phyloP scores from a whole-genome alignment of 2,888 invertebrate genomes.

The Catotricha subobsoleta region DNA sequence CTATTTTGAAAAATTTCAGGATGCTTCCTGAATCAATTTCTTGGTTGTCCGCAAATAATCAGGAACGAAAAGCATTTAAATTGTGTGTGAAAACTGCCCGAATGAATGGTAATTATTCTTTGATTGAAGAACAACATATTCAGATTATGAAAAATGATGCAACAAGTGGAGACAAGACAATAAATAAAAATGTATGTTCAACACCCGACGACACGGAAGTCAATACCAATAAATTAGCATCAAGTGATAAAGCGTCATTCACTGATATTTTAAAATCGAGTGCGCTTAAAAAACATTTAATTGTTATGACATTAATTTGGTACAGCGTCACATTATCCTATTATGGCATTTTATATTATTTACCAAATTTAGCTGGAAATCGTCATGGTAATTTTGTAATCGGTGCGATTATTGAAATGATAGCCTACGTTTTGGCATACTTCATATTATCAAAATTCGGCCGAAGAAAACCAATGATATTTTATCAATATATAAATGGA shows the following conservation, averaged over 20 bases:
- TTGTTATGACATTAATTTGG: constrained; percentile 19
- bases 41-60: constrained; percentile 24
- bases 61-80: constrained; percentile 22
- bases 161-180: too few relatives aligned
- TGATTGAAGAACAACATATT: too few relatives aligned
- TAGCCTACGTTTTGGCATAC: constrained; percentile 25
- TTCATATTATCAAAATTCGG: constrained; percentile 27
- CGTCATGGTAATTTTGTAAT: constrained; percentile 32
- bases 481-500: constrained; percentile 27
- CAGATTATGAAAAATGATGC: too few relatives aligned
- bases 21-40: constrained; percentile 28
- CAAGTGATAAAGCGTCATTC: too few relatives aligned
- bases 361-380: constrained; percentile 28
- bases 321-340: constrained; percentile 30
- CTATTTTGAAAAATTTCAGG: constrained; percentile 15
- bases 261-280: neutral
- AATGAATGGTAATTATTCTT: constrained; percentile 16
- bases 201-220: too few relatives aligned
- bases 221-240: too few relatives aligned
- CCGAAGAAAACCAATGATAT: constrained; percentile 26
- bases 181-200: too few relatives aligned
- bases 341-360: constrained; percentile 27
- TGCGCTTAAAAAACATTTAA: constrained; percentile 13
- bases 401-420: constrained; percentile 31
- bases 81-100: constrained; percentile 20